Conservation (phyloP, 2,113 vertebrate species). For the Varanus salvator region DNA sequence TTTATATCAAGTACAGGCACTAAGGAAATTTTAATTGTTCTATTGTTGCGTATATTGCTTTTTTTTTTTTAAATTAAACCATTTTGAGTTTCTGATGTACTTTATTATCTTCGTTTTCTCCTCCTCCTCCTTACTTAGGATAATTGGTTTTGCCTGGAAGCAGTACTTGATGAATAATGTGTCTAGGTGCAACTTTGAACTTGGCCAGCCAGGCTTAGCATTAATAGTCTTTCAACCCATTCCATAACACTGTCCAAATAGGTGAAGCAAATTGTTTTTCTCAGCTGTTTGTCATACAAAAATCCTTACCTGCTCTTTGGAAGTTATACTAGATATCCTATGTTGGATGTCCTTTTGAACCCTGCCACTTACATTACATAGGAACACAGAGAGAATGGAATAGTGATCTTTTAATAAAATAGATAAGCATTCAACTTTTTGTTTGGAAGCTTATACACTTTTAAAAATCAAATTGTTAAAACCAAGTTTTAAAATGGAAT, state of each 20-base stretch:
- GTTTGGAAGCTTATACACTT: background rate
- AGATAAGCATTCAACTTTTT: background rate
- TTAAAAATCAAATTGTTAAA: background rate
- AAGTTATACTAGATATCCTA: no score
- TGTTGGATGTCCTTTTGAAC: background rate
- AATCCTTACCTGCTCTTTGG: background rate
- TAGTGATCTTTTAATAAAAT: background rate
- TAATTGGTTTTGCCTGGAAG: background rate
- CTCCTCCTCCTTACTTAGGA: background rate
- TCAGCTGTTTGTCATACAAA: background rate
- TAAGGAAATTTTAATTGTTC: background rate
- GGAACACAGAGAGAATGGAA: background rate
- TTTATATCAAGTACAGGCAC: no score
- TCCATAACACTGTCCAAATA: background rate
- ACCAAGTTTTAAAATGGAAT: background rate
- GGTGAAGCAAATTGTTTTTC: background rate
- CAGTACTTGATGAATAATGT: background rate
- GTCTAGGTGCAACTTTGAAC: background rate
- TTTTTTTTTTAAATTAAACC: background rate
- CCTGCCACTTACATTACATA: background rate
- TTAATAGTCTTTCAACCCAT: background rate
- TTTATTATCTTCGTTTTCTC: background rate
- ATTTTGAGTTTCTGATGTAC: constrained; percentile 1
- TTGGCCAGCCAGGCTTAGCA: background rate
- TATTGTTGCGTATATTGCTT: background rate